Base-by-base conservation (phyloP, 2,113 vertebrate genomes). In the Colistium nudipinnis region DNA sequence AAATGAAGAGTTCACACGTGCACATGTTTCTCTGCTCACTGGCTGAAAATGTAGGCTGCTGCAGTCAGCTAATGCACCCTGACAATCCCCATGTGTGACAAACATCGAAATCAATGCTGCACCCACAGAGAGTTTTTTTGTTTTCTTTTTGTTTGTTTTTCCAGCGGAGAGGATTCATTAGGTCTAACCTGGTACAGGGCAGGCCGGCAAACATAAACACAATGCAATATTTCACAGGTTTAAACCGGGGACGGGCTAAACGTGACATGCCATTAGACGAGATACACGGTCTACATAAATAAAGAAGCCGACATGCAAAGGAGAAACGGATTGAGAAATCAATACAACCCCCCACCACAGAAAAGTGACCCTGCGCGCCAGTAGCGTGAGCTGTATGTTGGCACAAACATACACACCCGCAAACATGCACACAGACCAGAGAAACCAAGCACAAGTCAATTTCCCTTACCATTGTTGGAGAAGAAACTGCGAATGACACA, bases 401-500 rank as follows among this genome's bases (percentile, higher is more conserved):
- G 22, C 17, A 20, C n/a, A 8, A 1, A 24, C 19, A 24, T 10
- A 25, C 45, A 48, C 45, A 7, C 2, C 24, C 45, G 16, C 45
- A 48, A 57, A 66, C 47, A 38, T 33, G 30, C 31, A 25, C 39
- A 55, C 20, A 13, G 10, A 33, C 0, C 30, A 44, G 13, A 25
- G 16, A 63, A 36, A 39, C 38, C 24, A 36, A 43, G 24, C 1
- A 31, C n/a, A 49, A 5, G 27, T 1, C 1, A 5, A 24, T 8
- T 25, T 43, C 10, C 69, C 90, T 91, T 83, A 74, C 90, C 80
- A 1, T 70, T 4, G 1, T 33, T 60, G 44, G 75, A 78, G 64
- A 89, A 3, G 9, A 92, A 63, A 14, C 89, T 87, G 22, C 85
- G 86, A 4, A 92, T 43, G 57, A 70, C 4, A 57, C 88, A 92